These are phyloP conservation scores for Zalophus californianus DNA, from an alignment of 2,797 vertebrate genomes.

Conservation along the genomic window DNA sequence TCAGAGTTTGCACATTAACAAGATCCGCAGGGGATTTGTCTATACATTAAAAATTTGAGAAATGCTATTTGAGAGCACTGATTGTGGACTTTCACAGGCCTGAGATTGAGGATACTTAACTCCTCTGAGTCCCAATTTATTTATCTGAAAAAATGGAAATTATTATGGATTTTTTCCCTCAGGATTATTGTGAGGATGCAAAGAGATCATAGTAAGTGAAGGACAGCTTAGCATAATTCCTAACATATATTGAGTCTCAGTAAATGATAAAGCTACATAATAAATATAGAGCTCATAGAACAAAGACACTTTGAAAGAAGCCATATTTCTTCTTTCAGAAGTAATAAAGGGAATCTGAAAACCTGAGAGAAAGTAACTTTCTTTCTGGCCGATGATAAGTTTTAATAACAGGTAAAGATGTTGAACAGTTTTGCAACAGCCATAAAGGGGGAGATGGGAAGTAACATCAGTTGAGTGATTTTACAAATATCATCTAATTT, in stretches of 20 bases:
- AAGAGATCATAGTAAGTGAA: background rate
- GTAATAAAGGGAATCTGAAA: background rate
- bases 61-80: background rate
- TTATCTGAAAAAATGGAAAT: background rate
- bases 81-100: background rate
- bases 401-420: background rate
- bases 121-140: background rate
- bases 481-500: background rate
- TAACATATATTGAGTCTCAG: background rate
- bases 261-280: background rate
- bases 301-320: constrained; percentile 16
- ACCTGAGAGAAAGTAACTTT: background rate
- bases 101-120: background rate
- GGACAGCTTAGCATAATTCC: background rate
- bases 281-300: background rate
- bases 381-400: background rate
- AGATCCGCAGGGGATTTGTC: background rate
- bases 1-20: background rate
- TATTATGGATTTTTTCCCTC: background rate
- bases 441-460: background rate
- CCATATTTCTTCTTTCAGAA: background rate
- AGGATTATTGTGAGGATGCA: background rate
- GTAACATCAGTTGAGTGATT: background rate
- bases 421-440: background rate
- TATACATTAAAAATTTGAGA: background rate